Evolutionary conservation across 2,797 vertebrate genomes (phyloP), one percentile per base, ranked within the genome.

Genomic region (Periparus ater): DNA sequence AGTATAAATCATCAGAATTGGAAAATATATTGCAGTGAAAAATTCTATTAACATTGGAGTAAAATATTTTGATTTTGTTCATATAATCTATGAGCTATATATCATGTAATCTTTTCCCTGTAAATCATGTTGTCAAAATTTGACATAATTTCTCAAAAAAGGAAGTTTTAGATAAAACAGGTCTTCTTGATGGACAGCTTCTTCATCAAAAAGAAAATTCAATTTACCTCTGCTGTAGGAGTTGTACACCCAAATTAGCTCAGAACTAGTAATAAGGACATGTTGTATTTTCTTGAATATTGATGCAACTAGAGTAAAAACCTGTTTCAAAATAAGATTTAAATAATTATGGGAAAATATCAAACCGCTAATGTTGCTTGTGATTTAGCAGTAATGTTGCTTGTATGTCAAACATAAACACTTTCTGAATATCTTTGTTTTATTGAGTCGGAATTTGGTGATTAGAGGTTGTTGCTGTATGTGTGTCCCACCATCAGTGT

Each of bases 11-110:
- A 83, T n/a, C 8, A 61, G 5, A 93, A 73, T 1, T 66, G 3
- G 26, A 63, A 93, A 88, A 83, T 29, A 60, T 88, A 58, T 58
- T 44, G 12, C 44, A 66, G 3, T 51, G 17, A 80, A 75, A 88
- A 83, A 3, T 67, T 83, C 9, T 67, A 32, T 54, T 55, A 66
- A 55, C 5, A 54, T 1, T 81, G 17, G 17, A 73, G 29, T 38
- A 77, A 86, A 93, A 81, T 86, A 51, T 81, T 93, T 93, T 88
- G 4, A 72, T 63, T 88, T 80, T 81, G 13, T 74, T 76, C 10
- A 34, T 74, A 22, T 48, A 51, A 53, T 42, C 36, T 76, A 13
- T 66, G 30, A 30, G 14, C 6, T 55, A 45, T 26, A 51, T 30
- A 47, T 47, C 3, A 40, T n/a, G 5, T 10, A 48, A 47, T 68